Evolutionary conservation across 2,797 vertebrate genomes (phyloP), one percentile per base, ranked within the genome.

Genomic region (Anguilla megastoma): DNA sequence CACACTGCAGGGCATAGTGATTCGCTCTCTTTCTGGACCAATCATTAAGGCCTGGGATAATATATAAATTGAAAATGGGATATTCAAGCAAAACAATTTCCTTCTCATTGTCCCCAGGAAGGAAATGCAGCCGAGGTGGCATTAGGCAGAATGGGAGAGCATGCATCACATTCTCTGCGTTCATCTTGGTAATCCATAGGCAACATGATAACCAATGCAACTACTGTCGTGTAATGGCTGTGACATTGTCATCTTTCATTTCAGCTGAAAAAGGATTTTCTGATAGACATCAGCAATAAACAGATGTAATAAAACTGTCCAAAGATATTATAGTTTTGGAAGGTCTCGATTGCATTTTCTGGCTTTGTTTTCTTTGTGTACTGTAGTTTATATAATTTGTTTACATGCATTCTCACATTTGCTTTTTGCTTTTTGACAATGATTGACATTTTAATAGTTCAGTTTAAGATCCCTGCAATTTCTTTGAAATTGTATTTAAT

Each of bases 1-100:
- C 94, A 92, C 92, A 95, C 94, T 93, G 92, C 93, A 93, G 93
- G 94, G 90, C 93, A 90, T 86, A 54, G 91, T 89, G 90, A 93
- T 94, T 93, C 92, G 93, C 92, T 93, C 92, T 92, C 93, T 93
- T 94, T 91, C 91, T 90, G 89, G 91, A 91, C 89, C 92, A 92
- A 91, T 94, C 92, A 94, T 94, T 92, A 92, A 91, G 91, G 91
- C 89, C 91, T 74, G 91, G 63, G 91, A 85, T 76, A 87, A 92
- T 87, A 88, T 82, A 90, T 92, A 91, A 93, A 93, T 88, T 89
- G 85, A 91, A 56, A 87, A 71, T 58, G 79, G 60, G 82, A 71
- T 50, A 82, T 86, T 88, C n/a, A 58, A 88, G 14, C 69, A 76
- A 58, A 88, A 76, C 71, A 76, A 86, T 63, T 58, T 88, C 18